Evolutionary conservation across 37 sponge, comb jelly and placozoan species (phyloP), one percentile per base, ranked within the genome.

Genomic region (Diacarnus erythraeanus): DNA sequence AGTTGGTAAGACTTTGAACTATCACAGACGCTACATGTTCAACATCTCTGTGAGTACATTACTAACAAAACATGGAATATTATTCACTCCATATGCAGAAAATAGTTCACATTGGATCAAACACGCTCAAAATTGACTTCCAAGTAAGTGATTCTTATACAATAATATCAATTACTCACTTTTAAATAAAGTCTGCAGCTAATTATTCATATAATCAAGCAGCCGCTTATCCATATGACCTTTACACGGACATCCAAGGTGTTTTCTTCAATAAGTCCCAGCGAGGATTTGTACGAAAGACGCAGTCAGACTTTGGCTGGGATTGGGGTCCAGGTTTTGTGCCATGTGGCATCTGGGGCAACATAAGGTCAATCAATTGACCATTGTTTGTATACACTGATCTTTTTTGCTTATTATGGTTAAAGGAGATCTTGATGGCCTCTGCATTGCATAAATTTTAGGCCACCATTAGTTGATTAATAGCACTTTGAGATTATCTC

Each of bases 271-370:
- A 68, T 25, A 47, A 71, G 22, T 80, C 87, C 1, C 56, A 41
- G 30, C 68, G 93, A 54, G 92, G 92, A 64, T 96, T 96, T 78
- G 79, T 96, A 22, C 76, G 96, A 0, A 96, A 96, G 78, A 69
- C 90, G 18, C 96, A 96, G 76, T 96, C 93, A 10, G 96, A 96
- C 92, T 98, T 98, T 91, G 95, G 99, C n/a, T 98, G 99, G 99
- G 99, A 98, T 72, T 98, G 99, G 99, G 99, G 99, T 20, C 96
- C 96, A 64, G 96, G 94, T 2, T 95, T 95, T 74, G 88, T 90
- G 8, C 95, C 99, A 6, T 66, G 69, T 69, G 99, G 98, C 33
- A 90, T 98, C 34, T 95, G 94, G 94, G 69, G 79, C 35, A 82
- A 83, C 76, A 83, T 91, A 25, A 82, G 87, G 91, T 86, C 56